Evolutionary conservation across 2,888 invertebrate species (phyloP), one percentile per base, ranked within the genome.

Genomic region (Oxycera nigricornis): DNA sequence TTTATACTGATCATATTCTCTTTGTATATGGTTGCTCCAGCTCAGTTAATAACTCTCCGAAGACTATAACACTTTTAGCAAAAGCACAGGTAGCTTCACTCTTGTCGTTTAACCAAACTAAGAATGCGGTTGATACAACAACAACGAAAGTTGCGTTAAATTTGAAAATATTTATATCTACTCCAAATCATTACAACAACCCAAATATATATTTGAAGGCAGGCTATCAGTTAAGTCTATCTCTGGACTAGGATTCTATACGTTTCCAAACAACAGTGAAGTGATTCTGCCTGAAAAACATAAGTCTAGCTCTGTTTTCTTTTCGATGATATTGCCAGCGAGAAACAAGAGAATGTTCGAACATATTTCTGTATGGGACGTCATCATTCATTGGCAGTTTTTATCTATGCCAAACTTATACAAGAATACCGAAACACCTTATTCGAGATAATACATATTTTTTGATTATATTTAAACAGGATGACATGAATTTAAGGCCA

Each of bases 111-210:
- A n/a, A n/a, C n/a, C n/a, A n/a, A n/a, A n/a, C n/a, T n/a, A n/a
- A n/a, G n/a, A n/a, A n/a, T n/a, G n/a, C n/a, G n/a, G n/a, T n/a
- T n/a, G n/a, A n/a, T n/a, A n/a, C n/a, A n/a, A n/a, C n/a, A n/a
- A n/a, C n/a, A n/a, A n/a, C n/a, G n/a, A n/a, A n/a, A n/a, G n/a
- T n/a, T n/a, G n/a, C n/a, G n/a, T 83, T 30, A 76, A 78, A 76
- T 84, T 83, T 78, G 76, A 82, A 79, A 84, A 84, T 78, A 74
- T 84, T 41, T 84, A 82, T 74, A 73, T 84, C 17, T 82, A 81
- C 75, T 82, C 82, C 20, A 80, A 79, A 65, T 79, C 80, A 4
- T 74, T 79, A 24, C 75, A 79, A 77, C 80, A 80, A 75, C 78
- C 80, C 2, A 81, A 80, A 76, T 80, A 80, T 74, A n/a, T n/a